Base-by-base conservation (phyloP, 2,888 invertebrate genomes). In the Acanthoscelides obtectus region DNA sequence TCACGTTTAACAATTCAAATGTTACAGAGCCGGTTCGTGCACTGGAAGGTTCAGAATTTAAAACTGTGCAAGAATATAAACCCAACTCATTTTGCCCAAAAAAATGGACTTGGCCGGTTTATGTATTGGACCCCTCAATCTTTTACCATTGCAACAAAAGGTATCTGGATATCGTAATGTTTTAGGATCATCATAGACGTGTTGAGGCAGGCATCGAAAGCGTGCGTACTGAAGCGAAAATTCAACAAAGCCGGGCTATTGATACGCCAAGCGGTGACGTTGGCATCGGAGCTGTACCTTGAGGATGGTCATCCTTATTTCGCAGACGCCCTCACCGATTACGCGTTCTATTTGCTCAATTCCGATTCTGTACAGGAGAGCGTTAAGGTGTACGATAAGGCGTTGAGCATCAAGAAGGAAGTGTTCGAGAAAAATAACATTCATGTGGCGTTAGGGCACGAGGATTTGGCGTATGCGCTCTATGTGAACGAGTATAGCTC, bases 401-500 rank as follows among this genome's bases (percentile, higher is more conserved):
- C 95, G 0, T 86, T 96, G 74, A 87, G 88, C 66, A 92, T 94
- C 64, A 90, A 95, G 72, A 90, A 91, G 79, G 86, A 88, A 70
- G 91, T 96, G 80, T 96, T 95, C 87, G 94, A 94, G 0, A 92
- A 91, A 80, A 90, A 91, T 83, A 96, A 95, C 86, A 90, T 97
- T 75, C 93, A 94, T 84, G 94, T 97, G 77, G 97, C 97, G 0
- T 90, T 94, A 25, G 94, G 94, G 25, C 94, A 95, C 84, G 97
- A 97, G 86, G 97, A 97, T 87, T 88, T 97, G 67, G 96, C 97
- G 0, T 98, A 97, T 86, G 96, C 96, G 68, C 90, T 94, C 17
- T 98, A 97, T 84, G 96, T 97, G 68, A 91, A 93, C 72, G 97
- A 97, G 86, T 97, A 97, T 85, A 95, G 93, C 80, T 92, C 95